Evolutionary conservation across 2,797 vertebrate genomes (phyloP), one percentile per base, ranked within the genome.

Genomic region (Okamejei kenojei): DNA sequence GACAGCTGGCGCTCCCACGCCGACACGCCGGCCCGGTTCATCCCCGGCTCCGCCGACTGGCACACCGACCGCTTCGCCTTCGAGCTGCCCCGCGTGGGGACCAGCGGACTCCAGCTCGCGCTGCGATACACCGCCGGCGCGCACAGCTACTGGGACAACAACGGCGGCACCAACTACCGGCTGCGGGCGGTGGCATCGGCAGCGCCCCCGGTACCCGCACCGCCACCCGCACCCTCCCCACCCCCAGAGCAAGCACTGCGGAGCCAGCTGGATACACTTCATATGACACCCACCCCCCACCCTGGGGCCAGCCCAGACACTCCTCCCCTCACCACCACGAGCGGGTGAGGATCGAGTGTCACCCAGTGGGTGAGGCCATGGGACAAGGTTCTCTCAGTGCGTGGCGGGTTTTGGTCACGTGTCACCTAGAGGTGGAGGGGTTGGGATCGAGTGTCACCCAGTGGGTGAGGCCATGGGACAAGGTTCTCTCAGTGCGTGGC

Each of bases 31-130:
- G 93, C 93, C 9, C 15, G 29, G 21, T 84, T n/a, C 58, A 58
- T 35, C 29, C 78, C 78, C 1, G 26, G 11, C 11, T 32, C 29
- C 4, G 15, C 86, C 29, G 86, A 90, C 61, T 15, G 7, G 17
- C 58, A 54, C 7, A 90, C 93, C 7, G 78, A 93, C 80, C 93
- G 93, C 82, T 93, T 93, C 81, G 8, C 78, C 58, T 93, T 93
- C 63, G 11, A 38, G 54, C 54, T 93, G 77, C 78, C 5, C 45
- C 45, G 45, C 0, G 1, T n/a, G n/a, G 93, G 93, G 45, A 54
- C 45, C 32, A 10, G 82, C 2, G 26, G 13, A 2, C 29, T 93
- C n/a, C 77, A 93, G 93, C 61, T 93, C 0, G 93, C 79, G 0
- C 2, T 93, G 13, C 61, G 93, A 17, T 93, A 90, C 93, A 81